Conservation (phyloP, 2,888 invertebrate genomes). For the Nomada fabriciana region DNA sequence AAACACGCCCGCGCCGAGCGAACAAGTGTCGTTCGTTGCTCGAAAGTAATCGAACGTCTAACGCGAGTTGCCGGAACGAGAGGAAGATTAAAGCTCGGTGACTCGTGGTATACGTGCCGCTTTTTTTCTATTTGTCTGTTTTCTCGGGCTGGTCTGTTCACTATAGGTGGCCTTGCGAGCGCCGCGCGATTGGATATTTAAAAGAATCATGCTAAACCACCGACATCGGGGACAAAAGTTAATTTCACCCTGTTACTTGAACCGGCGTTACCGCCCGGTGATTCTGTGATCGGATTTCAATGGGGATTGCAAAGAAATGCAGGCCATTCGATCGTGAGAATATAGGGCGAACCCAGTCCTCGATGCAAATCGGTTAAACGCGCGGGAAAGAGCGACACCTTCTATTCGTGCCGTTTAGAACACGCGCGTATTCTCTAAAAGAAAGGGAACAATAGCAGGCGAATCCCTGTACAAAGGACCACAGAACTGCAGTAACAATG, state of each 20-base stretch:
- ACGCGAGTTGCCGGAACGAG: not conserved
- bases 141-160: not conserved
- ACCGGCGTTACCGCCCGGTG: not conserved
- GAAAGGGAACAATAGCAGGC: constrained; percentile 15
- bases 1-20: constrained; percentile 3
- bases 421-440: not conserved
- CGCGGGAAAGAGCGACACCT: not conserved
- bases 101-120: not conserved
- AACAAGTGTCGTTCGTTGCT: not conserved
- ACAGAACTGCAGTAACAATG: constrained; percentile 15
- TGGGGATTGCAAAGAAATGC: not conserved
- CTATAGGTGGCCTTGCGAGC: too few species aligned
- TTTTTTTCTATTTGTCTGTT: not conserved
- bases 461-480: constrained; percentile 15
- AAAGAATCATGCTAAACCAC: not conserved
- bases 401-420: not conserved
- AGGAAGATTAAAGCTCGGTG: constrained; percentile 29
- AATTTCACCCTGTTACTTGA: not conserved
- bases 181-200: too few species aligned
- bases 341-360: not conserved
- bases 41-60: constrained; percentile 19
- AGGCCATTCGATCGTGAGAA: not conserved
- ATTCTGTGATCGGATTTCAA: not conserved
- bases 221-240: not conserved
- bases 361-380: constrained; percentile 2